These are phyloP conservation scores for Calliopsis andreniformis DNA, from an alignment of 1,140 invertebrate genomes.

Conservation along the genomic window DNA sequence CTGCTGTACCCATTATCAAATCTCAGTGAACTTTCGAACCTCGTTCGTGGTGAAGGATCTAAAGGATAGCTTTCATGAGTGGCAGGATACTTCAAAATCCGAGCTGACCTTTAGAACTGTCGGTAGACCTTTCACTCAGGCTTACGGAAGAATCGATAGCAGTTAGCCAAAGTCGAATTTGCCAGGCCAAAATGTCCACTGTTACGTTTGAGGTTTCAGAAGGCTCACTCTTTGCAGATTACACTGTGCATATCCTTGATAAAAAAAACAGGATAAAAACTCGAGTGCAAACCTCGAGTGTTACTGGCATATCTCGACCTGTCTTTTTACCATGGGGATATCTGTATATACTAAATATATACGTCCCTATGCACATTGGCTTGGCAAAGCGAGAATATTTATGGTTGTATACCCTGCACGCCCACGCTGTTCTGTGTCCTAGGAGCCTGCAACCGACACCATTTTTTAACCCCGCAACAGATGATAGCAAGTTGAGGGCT, in stretches of 20 bases:
- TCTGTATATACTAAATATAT: background rate
- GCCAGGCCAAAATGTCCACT: too few relatives aligned
- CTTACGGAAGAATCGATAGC: background rate
- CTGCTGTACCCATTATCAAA: too few relatives aligned
- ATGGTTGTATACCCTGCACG: background rate
- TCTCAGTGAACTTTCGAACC: too few relatives aligned
- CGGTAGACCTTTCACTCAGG: too few relatives aligned
- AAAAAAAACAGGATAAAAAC: background rate
- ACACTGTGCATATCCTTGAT: background rate
- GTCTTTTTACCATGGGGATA: background rate
- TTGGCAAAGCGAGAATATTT: slow-evolving; percentile 12
- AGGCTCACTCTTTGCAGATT: background rate
- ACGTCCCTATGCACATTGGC: background rate
- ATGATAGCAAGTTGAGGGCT: background rate
- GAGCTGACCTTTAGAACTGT: too few relatives aligned
- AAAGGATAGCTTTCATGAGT: too few relatives aligned
- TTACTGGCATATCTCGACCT: too few relatives aligned
- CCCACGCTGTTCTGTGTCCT: background rate
- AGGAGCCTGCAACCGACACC: background rate
- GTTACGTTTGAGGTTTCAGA: background rate
- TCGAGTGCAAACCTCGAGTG: background rate
- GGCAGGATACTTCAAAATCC: too few relatives aligned
- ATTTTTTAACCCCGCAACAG: slow-evolving; percentile 29
- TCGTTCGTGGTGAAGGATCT: too few relatives aligned
- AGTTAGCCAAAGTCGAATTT: background rate